Percentiles rank a stretch among this genome's conserved stretches.
phyloP scores from a whole-genome alignment of 2,797 vertebrate genomes.

The Sebastes hubbsi region DNA sequence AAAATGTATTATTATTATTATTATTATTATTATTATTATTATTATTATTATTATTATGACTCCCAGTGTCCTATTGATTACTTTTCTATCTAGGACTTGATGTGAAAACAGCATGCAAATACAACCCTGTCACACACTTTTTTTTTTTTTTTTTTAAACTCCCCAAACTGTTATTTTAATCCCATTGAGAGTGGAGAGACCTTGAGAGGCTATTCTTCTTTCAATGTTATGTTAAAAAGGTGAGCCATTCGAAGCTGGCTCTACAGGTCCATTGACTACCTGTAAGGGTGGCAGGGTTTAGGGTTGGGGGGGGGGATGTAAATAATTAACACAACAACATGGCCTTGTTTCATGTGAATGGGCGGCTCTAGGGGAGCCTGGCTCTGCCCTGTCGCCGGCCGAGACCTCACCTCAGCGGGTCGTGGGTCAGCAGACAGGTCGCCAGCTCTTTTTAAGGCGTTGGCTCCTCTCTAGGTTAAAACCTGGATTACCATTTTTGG shows the following conservation, averaged over 20 bases:
- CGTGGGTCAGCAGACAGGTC: conserved; percentile 81
- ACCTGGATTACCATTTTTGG: conserved; percentile 84
- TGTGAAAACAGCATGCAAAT: conserved; percentile 62
- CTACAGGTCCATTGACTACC: conserved; percentile 70
- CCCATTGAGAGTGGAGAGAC: conserved; percentile 80
- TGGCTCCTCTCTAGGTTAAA: conserved; percentile 71
- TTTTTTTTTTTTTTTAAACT: conserved; percentile 22
- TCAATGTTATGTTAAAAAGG: conserved; percentile 76
- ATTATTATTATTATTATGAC: too few species aligned
- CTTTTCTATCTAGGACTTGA: not conserved
- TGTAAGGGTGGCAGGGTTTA: conserved; percentile 67
- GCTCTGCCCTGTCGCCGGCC: conserved; percentile 70
- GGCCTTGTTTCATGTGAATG: conserved; percentile 84
- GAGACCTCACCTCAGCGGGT: conserved; percentile 77
- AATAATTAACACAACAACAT: conserved; percentile 87
- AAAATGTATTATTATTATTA: too few species aligned
- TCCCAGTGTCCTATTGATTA: not conserved
- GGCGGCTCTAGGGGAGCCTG: conserved; percentile 54
- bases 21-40: too few species aligned
- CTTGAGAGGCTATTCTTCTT: conserved; percentile 77
- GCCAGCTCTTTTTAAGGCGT: conserved; percentile 79
- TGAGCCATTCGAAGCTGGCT: conserved; percentile 63
- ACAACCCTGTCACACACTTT: conserved; percentile 44
- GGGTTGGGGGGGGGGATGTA: conserved; percentile 44
- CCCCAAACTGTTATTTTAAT: conserved; percentile 84